A percentile compares a stretch with the other conserved stretches of the same genome.
These are phyloP conservation scores for Melitaea athalia DNA, from an alignment of 2,888 invertebrate species.

Conservation along the genomic window DNA sequence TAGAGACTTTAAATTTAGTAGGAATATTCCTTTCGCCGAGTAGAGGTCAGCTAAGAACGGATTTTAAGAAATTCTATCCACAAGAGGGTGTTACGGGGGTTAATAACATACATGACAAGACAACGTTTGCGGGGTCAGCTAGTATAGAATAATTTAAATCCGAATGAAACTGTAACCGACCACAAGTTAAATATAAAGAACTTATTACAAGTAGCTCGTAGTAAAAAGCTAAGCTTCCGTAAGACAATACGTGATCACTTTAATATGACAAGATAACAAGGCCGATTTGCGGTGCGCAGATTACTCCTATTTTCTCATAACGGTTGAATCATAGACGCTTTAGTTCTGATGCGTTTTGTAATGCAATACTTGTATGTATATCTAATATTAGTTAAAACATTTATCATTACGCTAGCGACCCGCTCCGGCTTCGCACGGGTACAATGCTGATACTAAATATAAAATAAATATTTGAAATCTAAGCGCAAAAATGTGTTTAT, in stretches of 20 bases:
- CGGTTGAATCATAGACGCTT: conserved; percentile 21
- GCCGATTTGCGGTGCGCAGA: conserved; percentile 60
- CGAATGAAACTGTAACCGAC: not conserved
- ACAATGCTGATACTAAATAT: too few species aligned
- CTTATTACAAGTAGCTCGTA: not conserved
- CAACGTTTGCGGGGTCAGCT: too few species aligned
- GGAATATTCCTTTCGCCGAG: too few species aligned
- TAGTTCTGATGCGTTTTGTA: not conserved
- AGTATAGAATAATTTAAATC: not conserved
- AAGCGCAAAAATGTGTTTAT: too few species aligned
- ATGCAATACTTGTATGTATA: conserved; percentile 2
- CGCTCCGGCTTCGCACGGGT: too few species aligned
- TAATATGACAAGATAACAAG: conserved; percentile 58
- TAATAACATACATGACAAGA: too few species aligned
- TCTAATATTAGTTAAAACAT: not conserved
- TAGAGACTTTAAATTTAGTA: too few species aligned
- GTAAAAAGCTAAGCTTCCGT: conserved; percentile 21
- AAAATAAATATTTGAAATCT: too few species aligned
- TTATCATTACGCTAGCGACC: too few species aligned
- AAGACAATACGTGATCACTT: conserved; percentile 64
- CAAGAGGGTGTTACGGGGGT: too few species aligned
- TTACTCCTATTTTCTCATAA: conserved; percentile 55
- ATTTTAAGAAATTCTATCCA: too few species aligned
- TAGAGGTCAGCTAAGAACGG: too few species aligned
- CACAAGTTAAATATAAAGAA: conserved; percentile 8